These are phyloP conservation scores for Cladopsammia gracilis DNA, from an alignment of 64 coral and sea anemone species.

Conservation along the genomic window DNA sequence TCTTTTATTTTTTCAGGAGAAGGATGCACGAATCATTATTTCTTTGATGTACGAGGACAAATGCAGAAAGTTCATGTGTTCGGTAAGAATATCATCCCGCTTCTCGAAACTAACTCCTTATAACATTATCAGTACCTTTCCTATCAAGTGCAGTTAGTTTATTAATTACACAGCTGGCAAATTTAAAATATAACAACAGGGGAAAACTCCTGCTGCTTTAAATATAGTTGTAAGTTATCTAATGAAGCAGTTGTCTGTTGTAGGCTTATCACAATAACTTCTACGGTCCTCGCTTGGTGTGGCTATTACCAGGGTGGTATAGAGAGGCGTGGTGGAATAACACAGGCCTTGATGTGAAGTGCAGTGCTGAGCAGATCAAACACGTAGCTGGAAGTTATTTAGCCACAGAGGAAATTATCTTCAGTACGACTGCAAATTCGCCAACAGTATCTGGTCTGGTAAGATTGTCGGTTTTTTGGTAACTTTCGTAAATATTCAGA, in stretches of 20 bases:
- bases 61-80: slow-evolving; percentile 49
- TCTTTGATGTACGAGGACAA: slow-evolving; percentile 39
- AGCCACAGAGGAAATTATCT: slow-evolving; percentile 14
- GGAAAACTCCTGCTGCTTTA: too few relatives aligned
- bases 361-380: slow-evolving; percentile 35
- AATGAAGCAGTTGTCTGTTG: too few relatives aligned
- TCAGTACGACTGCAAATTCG: neutral
- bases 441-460: slow-evolving; percentile 70
- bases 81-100: slow-evolving; percentile 19
- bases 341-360: neutral
- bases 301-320: slow-evolving; percentile 79
- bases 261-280: slow-evolving; percentile 55
- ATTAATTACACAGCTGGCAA: too few relatives aligned
- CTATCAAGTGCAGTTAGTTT: too few relatives aligned
- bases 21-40: slow-evolving; percentile 47
- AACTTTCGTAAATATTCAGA: too few relatives aligned
- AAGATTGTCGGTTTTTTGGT: neutral
- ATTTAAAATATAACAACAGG: too few relatives aligned
- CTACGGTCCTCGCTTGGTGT: slow-evolving; percentile 49
- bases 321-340: slow-evolving; percentile 8
- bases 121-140: too few relatives aligned
- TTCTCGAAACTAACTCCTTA: too few relatives aligned
- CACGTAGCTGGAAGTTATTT: slow-evolving; percentile 52
- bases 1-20: slow-evolving; percentile 6
- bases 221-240: too few relatives aligned